phyloP scores from a whole-genome alignment of 2,113 vertebrate genomes.

The Paratilapia polleni region DNA sequence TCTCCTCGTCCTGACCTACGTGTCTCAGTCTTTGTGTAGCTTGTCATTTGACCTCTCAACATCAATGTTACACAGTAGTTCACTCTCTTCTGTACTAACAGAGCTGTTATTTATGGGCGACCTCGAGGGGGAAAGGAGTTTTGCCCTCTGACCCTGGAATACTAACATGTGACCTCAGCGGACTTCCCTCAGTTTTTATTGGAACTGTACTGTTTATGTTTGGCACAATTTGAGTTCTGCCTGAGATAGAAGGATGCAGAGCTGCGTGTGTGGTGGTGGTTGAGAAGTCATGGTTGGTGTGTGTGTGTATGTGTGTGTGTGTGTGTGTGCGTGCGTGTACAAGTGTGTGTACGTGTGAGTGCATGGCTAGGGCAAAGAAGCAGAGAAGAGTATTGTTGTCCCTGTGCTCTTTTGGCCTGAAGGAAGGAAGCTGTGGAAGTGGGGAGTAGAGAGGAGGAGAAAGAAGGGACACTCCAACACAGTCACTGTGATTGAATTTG shows the following conservation, averaged over 20 bases:
- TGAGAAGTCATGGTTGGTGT: conserved; percentile 8
- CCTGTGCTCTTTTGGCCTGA: conserved; percentile 40
- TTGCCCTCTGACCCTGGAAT: conserved; percentile 44
- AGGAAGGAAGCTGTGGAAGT: conserved; percentile 73
- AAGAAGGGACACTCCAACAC: conserved; percentile 51
- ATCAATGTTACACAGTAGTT: neutral
- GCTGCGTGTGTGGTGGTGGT: conserved; percentile 11
- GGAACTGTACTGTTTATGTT: conserved; percentile 57
- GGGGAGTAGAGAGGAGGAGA: conserved; percentile 51
- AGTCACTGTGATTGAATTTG: conserved; percentile 34
- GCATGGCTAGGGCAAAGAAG: conserved; percentile 8
- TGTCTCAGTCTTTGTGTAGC: conserved; percentile 9
- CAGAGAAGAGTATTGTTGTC: conserved; percentile 57
- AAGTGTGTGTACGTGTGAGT: conserved; percentile 19
- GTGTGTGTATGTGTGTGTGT: conserved; percentile 14
- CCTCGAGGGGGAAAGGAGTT: conserved; percentile 18
- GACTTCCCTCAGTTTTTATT: conserved; percentile 69
- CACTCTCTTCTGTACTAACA: conserved; percentile 13
- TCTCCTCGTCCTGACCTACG: neutral
- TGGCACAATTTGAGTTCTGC: conserved; percentile 35
- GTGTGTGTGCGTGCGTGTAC: conserved; percentile 3
- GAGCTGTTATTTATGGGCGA: conserved; percentile 41
- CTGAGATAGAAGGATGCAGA: conserved; percentile 32
- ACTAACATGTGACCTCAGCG: conserved; percentile 66
- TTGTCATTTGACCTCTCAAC: conserved; percentile 21